Base-by-base conservation (phyloP, 2,888 invertebrate genomes). In the Tricholauxania praeusta region DNA sequence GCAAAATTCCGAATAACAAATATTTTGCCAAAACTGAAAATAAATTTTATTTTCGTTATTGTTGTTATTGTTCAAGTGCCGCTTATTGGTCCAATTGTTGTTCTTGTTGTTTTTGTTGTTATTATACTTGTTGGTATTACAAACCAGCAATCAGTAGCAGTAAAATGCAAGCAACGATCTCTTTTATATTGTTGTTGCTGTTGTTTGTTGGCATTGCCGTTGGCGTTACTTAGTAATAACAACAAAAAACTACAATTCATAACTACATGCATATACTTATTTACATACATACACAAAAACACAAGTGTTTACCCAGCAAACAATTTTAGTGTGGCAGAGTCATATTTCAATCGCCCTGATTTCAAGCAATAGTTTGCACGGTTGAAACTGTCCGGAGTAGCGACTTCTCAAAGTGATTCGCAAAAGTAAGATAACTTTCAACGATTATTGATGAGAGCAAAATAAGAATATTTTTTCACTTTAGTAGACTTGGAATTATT, bases 1-100 rank as follows among this genome's bases (percentile, higher is more conserved):
- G 64, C 64, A 49, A 32, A 63, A 63, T 15, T 63, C 39, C 19
- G 63, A 39, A 63, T 47, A 63, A 63, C 63, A 48, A 63, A 65
- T 65, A 51, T 32, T 19, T 51, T 65, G 51, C 51, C 51, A 49
- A 49, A 51, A 28, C 51, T 49, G 49, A 51, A 49, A 65, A 22
- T 39, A 39, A 39, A 39, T 39, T 39, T 7, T 39, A 39, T 39
- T 39, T 39, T 39, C 39, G 28, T 28, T 51, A 28, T 65, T 53
- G 51, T 65, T 52, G 66, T 52, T 66, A 15, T 17, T 32, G 39
- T 39, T 39, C 10, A 39, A 39, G 39, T 39, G 39, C 8, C 39
- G 39, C 39, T 39, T 39, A 39, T 39, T 39, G 39, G 39, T 8
- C 10, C 39, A 39, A 39, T 39, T 39, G 60, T 39, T 60, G 60